Evolutionary conservation across 2,888 invertebrate genomes (phyloP), one percentile per base, ranked within the genome.

Genomic region (Chironomus tentans): DNA sequence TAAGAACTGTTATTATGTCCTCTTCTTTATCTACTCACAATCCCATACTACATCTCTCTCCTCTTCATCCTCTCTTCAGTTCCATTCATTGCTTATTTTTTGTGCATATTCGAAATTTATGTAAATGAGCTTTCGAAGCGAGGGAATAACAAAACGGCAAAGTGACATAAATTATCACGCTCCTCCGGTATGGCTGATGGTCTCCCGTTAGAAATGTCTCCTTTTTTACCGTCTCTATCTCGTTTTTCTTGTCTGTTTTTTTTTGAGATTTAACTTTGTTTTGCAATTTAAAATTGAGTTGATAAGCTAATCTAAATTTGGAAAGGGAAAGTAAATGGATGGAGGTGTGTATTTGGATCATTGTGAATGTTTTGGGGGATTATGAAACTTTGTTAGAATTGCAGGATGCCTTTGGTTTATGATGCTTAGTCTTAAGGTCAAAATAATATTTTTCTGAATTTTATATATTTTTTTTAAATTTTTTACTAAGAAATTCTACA

Each of bases 81-180:
- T 56, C 56, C 56, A 15, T 56, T 56, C 56, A 56, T 62, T 62
- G 15, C 12, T 22, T 24, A 12, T 2, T 65, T 13, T 18, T 21
- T 65, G 4, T 65, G 65, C 65, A 65, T 65, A 65, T 65, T 65
- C 65, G 65, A 65, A 65, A 65, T 65, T 65, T 65, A 65, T 65
- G 65, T 22, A 65, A 65, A 65, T 65, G 65, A 65, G 65, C 65
- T 65, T 65, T 65, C 22, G 24, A 65, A 24, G 22, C 24, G 24
- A 65, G 21, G 65, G 65, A 65, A 65, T 65, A 24, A 21, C 65
- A 65, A 28, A 65, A 65, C 65, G 21, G 65, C 24, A 7, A 65
- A 65, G 38, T 65, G 65, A 65, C 65, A 65, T 65, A 65, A 65
- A 65, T 65, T 65, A 65, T 65, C 21, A 24, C 65, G 21, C 65